Evolutionary conservation across 2,888 invertebrate species (phyloP), one percentile per base, ranked within the genome.

Genomic region (Ypsolopha scabrella): DNA sequence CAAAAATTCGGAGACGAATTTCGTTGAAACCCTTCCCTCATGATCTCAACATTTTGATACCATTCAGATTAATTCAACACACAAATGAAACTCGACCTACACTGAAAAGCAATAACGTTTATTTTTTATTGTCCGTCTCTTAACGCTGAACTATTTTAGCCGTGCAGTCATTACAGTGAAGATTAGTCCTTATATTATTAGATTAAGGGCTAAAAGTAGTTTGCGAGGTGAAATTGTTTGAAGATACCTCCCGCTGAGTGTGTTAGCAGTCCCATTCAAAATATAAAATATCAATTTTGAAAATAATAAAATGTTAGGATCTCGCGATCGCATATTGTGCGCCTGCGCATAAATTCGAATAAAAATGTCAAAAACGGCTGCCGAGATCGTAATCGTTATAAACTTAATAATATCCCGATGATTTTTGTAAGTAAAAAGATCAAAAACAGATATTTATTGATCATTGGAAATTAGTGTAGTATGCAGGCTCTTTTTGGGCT

Each of bases 301-400:
- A 74, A 75, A 76, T 82, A 80, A 86, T 85, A 85, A 83, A 85
- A 82, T 80, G 77, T 83, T 77, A 85, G 80, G 80, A 68, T 43
- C 51, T 14, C 41, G 41, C 46, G 48, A 10, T 51, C 50, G 36
- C 38, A 39, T 51, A 41, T 38, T 38, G 43, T 50, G 63, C 63
- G 70, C 72, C 74, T 75, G 74, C 76, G 71, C 77, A 85, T 86
- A 85, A 83, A 83, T 83, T 80, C 75, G 71, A 75, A 86, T 83
- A 85, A 86, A 85, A 83, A 81, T 68, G 83, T 83, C 85, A 81
- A 80, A 85, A 83, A 79, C 77, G 77, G 75, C 82, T 80, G 77
- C 82, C 77, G 65, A 83, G 85, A 85, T 85, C 77, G 74, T 83
- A 81, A 86, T 86, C 85, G 81, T 80, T 74, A 80, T 83, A 77